Evolutionary conservation across 2,797 vertebrate species (phyloP).

Genomic region (Vireo griseus): DNA sequence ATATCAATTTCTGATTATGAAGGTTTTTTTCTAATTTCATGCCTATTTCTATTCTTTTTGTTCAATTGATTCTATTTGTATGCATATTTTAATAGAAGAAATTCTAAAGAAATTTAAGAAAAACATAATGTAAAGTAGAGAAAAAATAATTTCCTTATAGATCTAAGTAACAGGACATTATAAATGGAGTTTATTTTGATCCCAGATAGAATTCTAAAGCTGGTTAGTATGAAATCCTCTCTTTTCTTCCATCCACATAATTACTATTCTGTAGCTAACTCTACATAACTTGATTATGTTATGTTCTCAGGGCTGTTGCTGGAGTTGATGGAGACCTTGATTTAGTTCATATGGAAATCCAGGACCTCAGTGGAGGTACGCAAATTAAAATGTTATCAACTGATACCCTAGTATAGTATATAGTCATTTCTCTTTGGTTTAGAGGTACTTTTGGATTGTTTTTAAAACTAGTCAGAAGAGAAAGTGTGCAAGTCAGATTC

Average conservation of each 20-base stretch:
- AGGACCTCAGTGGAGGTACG: conserved; percentile 89
- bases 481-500: not conserved
- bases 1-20: not conserved
- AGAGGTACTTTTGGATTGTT: not conserved
- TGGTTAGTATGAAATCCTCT: not conserved
- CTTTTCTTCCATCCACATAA: not conserved
- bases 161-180: not conserved
- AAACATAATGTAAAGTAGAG: not conserved
- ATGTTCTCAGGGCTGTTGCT: conserved; percentile 85
- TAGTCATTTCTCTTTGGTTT: not conserved
- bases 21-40: not conserved
- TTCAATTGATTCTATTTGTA: not conserved
- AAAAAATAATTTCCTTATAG: not conserved
- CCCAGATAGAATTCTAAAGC: not conserved
- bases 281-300: conserved; percentile 1
- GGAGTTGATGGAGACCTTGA: conserved; percentile 86
- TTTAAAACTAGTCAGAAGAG: not conserved
- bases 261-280: not conserved
- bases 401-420: not conserved
- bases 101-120: not conserved
- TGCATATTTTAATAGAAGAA: not conserved
- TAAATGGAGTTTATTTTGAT: not conserved
- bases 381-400: conserved; percentile 1
- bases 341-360: conserved; percentile 94
- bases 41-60: not conserved